Conservation (phyloP, 2,888 invertebrate genomes). For the Caenorhabditis imperialis region DNA sequence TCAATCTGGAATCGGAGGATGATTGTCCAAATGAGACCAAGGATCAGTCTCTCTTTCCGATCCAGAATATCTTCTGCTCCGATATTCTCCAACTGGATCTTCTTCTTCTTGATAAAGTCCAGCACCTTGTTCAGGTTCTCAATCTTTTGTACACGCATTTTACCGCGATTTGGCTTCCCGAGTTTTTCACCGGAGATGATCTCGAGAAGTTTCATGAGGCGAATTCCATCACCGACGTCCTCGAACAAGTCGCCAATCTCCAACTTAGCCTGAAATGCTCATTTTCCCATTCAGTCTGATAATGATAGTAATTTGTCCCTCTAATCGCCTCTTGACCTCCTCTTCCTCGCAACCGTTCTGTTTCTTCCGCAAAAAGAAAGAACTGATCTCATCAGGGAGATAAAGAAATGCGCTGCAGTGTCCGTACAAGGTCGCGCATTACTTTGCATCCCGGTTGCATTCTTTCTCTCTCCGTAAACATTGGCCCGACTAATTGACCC, state of each 20-base stretch:
- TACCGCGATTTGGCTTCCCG: constrained; percentile 89
- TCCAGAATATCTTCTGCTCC: constrained; percentile 99
- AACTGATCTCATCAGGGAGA: constrained; percentile 37
- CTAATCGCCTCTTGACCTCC: not conserved
- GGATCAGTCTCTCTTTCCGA: constrained; percentile 94
- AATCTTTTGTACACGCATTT: constrained; percentile 97
- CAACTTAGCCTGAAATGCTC: constrained; percentile 88
- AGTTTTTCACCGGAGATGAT: constrained; percentile 98
- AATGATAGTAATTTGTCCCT: not conserved
- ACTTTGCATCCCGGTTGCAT: constrained; percentile 21
- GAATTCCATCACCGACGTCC: constrained; percentile 94
- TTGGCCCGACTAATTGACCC: constrained; percentile 42
- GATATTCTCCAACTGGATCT: constrained; percentile 89
- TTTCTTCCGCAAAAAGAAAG: constrained; percentile 15
- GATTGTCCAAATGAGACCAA: constrained; percentile 99
- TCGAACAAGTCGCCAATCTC: constrained; percentile 97
- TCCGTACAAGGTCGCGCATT: constrained; percentile 32
- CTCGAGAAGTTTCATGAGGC: constrained; percentile 92
- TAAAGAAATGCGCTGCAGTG: constrained; percentile 15
- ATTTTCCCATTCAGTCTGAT: not conserved
- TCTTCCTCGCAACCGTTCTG: constrained; percentile 3
- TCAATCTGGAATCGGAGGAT: constrained; percentile 98
- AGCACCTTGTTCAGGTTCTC: constrained; percentile 93
- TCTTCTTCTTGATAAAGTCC: constrained; percentile 77
- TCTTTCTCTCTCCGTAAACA: constrained; percentile 36